phyloP scores from a whole-genome alignment of 2,113 vertebrate species.

The Halcyon senegalensis region DNA sequence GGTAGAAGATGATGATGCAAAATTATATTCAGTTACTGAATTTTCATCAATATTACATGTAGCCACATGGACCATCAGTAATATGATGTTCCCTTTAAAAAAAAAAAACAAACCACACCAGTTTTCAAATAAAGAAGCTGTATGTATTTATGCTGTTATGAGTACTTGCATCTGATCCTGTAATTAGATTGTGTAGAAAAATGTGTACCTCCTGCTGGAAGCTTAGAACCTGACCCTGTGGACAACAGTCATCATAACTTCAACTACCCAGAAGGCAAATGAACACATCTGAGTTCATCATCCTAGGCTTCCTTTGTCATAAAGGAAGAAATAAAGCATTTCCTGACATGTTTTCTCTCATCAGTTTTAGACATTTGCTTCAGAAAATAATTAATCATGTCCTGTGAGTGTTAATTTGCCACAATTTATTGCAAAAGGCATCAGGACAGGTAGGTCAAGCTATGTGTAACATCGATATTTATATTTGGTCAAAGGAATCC shows the following conservation, averaged over 20 bases:
- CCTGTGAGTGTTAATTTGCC: neutral
- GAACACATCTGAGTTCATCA: neutral
- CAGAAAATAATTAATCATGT: neutral
- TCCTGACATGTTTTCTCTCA: neutral
- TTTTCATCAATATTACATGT: neutral
- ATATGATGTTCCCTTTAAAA: neutral
- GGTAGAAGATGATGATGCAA: neutral
- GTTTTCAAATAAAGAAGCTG: neutral
- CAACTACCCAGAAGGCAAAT: neutral
- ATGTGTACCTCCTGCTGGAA: neutral
- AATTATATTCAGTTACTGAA: neutral
- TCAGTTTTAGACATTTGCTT: neutral
- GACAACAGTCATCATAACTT: neutral
- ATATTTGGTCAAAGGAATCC: neutral
- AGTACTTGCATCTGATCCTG: neutral
- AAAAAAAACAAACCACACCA: neutral
- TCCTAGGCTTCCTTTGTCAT: neutral
- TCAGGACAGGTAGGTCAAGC: neutral
- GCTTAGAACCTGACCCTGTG: neutral
- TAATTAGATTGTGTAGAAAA: neutral
- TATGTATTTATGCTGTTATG: neutral
- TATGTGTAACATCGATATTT: neutral
- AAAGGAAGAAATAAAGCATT: neutral
- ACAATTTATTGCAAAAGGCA: neutral
- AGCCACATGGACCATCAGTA: neutral